Evolutionary conservation across 1,140 invertebrate genomes (phyloP), one percentile per base, ranked within the genome.

Genomic region (Andricus grossulariae): DNA sequence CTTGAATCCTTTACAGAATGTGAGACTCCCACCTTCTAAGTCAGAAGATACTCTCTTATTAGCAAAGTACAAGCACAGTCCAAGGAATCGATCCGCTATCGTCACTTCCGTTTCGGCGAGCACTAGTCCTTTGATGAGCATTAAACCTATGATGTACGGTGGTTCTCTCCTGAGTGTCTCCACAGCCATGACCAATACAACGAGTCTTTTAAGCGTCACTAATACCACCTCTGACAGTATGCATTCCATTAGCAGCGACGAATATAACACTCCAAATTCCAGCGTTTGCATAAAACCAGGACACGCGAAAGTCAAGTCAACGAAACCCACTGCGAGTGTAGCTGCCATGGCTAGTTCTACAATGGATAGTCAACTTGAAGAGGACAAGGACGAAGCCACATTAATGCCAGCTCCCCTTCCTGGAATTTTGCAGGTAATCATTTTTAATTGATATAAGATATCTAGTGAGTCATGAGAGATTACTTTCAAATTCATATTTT

Each of bases 41-140:
- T 96, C 95, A 76, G 96, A 96, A 86, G 96, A 97, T 82, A 95
- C 94, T 0, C 84, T 96, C 19, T 93, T 94, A 3, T 86, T 93
- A 4, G 86, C 88, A 0, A 92, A 93, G 78, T 92, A 94, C 84
- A 93, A 94, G 72, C 91, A 93, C 3, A 93, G 93, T 75, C 92
- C 92, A 0, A 91, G 92, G 80, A 93, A 91, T 55, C 90, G 91
- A 66, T 92, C 92, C 6, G 91, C 91, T 16, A 92, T 92, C 1
- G 90, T 92, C 66, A 92, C 93, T 0, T 94, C 93, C 45, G 90
- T 93, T 1, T 94, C 94, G 0, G 94, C 93, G 0, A 93, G 93
- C n/a, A 94, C 94, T 1, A 95, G 94, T 89, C 95, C 93, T 10
- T 88, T 94, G 52, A 88, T 95, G 49, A 94, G 93, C 71, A 92